Evolutionary conservation across 1,140 invertebrate genomes (phyloP), one percentile per base, ranked within the genome.

Genomic region (Calosoma granatense): DNA sequence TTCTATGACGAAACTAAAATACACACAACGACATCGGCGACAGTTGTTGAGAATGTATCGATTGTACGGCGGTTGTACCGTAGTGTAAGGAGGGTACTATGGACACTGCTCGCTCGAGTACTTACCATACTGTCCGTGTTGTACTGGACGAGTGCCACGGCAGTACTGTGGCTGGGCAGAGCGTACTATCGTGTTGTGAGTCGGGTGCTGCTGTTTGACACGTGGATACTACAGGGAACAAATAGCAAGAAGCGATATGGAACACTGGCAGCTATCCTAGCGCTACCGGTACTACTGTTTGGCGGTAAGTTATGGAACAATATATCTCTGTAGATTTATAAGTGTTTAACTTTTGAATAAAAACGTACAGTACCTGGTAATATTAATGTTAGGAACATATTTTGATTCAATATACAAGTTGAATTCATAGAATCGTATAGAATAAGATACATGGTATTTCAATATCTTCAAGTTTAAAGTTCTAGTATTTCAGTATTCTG

Each of bases 261-360:
- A 51, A 20, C 41, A 12, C 55, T 70, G n/a, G 30, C 70, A 1
- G 26, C 70, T n/a, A 63, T 78, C n/a, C 64, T 74, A 41, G 30
- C 76, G 36, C 22, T 77, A 55, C 75, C 75, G 1, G 61, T 78
- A 43, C 59, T 78, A 22, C 30, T 78, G 54, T 61, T 78, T 55
- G 68, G 66, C 59, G 75, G 76, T 77, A 67, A 76, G 75, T 73
- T 19, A 54, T n/a, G n/a, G n/a, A n/a, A n/a, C n/a, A n/a, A n/a
- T n/a, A n/a, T n/a, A n/a, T n/a, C n/a, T n/a, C n/a, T n/a, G n/a
- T n/a, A n/a, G n/a, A n/a, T n/a, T n/a, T n/a, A n/a, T n/a, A n/a
- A n/a, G n/a, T n/a, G n/a, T n/a, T n/a, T n/a, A n/a, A n/a, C n/a
- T n/a, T n/a, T n/a, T n/a, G n/a, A n/a, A n/a, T n/a, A n/a, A n/a